Percentiles rank a stretch among this genome's conserved stretches.
These are phyloP conservation scores for Drosophila truncata DNA, from an alignment of 1,140 invertebrate genomes.

Conservation along the genomic window DNA sequence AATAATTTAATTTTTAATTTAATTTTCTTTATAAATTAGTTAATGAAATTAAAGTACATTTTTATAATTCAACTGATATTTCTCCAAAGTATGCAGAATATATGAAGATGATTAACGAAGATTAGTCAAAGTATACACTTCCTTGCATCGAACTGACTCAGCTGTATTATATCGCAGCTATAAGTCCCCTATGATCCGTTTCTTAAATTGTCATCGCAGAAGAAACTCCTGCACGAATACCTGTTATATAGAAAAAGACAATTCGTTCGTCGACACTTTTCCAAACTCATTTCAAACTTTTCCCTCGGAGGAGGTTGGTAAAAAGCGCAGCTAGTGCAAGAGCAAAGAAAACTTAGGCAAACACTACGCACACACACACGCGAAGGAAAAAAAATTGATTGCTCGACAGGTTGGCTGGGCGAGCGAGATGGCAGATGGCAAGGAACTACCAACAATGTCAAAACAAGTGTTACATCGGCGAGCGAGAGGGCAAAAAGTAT, in stretches of 20 bases:
- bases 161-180: too few relatives aligned
- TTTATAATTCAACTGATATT: neutral
- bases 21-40: neutral
- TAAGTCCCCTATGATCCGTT: neutral
- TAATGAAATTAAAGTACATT: neutral
- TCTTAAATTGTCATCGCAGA: neutral
- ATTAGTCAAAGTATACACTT: too few relatives aligned
- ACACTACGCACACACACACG: constrained; percentile 15
- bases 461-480: constrained; percentile 45
- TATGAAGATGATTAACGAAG: neutral
- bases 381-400: constrained; percentile 40
- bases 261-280: constrained; percentile 35
- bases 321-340: constrained; percentile 53
- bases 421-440: constrained; percentile 16
- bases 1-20: too few relatives aligned
- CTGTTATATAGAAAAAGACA: neutral
- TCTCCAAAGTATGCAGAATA: neutral
- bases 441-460: constrained; percentile 44
- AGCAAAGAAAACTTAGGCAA: constrained; percentile 32
- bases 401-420: constrained; percentile 27
- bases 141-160: neutral
- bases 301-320: constrained; percentile 16
- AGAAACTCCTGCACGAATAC: neutral
- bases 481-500: neutral
- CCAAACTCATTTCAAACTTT: constrained; percentile 56